Percentiles rank a stretch among this genome's conserved stretches.
These are phyloP conservation scores for Lepidostoma basale DNA, from an alignment of 1,140 invertebrate species.

Conservation along the genomic window DNA sequence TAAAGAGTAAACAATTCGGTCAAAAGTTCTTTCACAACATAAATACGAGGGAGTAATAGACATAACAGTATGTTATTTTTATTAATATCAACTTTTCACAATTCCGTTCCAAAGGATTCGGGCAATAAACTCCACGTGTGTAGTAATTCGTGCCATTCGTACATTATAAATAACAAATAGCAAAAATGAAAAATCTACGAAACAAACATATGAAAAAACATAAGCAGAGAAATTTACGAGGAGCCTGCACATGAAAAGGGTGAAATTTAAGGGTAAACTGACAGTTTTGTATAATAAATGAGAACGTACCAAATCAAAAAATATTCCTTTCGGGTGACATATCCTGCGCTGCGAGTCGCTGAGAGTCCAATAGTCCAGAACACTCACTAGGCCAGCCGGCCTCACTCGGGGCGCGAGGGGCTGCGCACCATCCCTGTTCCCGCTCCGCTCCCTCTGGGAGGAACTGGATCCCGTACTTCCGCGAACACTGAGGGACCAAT, in stretches of 20 bases:
- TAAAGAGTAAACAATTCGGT: too few species aligned
- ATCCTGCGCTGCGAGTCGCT: background rate
- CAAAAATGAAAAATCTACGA: background rate
- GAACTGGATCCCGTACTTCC: background rate
- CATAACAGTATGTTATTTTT: too few species aligned
- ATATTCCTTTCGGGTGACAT: constrained; percentile 18
- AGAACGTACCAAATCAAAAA: constrained; percentile 19
- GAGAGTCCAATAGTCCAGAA: constrained; percentile 3
- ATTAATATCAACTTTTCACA: too few species aligned
- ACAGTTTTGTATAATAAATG: background rate
- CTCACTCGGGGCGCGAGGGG: background rate
- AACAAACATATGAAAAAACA: background rate
- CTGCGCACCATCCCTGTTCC: constrained; percentile 11
- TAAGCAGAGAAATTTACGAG: too few species aligned
- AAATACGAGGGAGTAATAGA: too few species aligned
- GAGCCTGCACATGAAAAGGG: too few species aligned
- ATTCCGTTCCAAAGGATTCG: too few species aligned
- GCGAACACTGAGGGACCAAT: constrained; percentile 15
- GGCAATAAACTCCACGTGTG: background rate
- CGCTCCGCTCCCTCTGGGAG: background rate
- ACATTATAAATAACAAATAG: too few species aligned
- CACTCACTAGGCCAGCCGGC: background rate
- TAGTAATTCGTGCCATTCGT: too few species aligned
- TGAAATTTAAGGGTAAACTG: background rate
- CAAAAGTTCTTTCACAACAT: too few species aligned